Conservation (phyloP, 2,113 vertebrate species). For the Austrofundulus limnaeus region DNA sequence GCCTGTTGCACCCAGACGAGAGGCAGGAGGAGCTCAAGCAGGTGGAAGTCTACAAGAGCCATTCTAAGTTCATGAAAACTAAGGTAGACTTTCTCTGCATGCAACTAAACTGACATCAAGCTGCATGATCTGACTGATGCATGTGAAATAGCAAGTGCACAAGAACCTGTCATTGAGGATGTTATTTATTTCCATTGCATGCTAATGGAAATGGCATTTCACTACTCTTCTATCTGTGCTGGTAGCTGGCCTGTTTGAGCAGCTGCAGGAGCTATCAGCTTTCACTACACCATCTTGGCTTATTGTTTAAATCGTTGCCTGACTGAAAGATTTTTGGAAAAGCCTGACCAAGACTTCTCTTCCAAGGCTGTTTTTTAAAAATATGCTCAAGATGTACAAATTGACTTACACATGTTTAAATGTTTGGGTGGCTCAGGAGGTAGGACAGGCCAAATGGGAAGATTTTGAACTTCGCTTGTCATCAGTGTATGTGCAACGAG, state of each 20-base stretch:
- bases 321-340: conserved; percentile 2
- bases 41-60: conserved; percentile 98
- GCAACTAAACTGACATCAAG: background rate
- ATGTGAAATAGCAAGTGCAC: conserved; percentile 1
- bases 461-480: background rate
- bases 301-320: conserved; percentile 23
- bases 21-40: conserved; percentile 95
- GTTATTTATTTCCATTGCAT: conserved; percentile 18
- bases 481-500: background rate
- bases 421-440: background rate
- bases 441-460: background rate
- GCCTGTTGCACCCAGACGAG: conserved; percentile 88
- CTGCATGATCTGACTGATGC: conserved; percentile 34
- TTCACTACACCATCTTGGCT: conserved; percentile 31
- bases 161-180: conserved; percentile 4
- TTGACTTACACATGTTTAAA: conserved; percentile 10
- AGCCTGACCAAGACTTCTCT: conserved; percentile 2
- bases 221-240: conserved; percentile 14
- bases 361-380: conserved; percentile 31
- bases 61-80: conserved; percentile 98
- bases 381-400: background rate
- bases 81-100: conserved; percentile 83
- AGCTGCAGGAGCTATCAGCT: conserved; percentile 30
- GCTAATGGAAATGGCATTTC: conserved; percentile 2
- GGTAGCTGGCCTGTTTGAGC: conserved; percentile 4